A percentile compares a stretch with the other conserved stretches of the same genome.
Evolutionary conservation across 2,888 invertebrate genomes (phyloP).

Genomic region (Acanthopleura granulata): DNA sequence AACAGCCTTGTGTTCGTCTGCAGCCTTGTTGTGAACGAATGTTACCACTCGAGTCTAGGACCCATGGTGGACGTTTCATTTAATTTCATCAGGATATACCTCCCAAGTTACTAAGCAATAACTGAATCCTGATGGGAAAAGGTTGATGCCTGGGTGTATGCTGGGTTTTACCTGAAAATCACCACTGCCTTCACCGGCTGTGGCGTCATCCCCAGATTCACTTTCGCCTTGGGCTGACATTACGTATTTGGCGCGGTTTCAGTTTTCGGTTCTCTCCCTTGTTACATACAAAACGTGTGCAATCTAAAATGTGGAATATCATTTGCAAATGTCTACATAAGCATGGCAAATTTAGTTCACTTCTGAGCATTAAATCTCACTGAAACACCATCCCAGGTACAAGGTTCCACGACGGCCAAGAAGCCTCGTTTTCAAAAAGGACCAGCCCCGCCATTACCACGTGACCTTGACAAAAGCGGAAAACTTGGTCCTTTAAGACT

Average conservation of each 20-base stretch:
- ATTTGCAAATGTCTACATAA: not conserved
- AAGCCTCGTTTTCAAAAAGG: constrained; percentile 47
- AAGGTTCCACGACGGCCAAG: not conserved
- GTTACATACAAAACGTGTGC: not conserved
- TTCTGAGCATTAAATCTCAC: not conserved
- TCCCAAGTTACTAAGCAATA: too few species aligned
- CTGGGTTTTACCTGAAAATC: not conserved
- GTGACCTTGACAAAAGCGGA: not conserved
- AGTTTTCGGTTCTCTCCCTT: not conserved
- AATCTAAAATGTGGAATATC: not conserved
- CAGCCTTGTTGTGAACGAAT: too few species aligned
- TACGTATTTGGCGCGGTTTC: not conserved
- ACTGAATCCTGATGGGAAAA: too few species aligned
- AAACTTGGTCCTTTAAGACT: constrained; percentile 43
- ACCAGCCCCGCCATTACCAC: constrained; percentile 18
- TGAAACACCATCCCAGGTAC: not conserved
- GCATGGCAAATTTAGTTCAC: not conserved
- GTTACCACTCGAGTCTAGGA: too few species aligned
- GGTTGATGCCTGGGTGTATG: too few species aligned
- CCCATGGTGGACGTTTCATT: too few species aligned
- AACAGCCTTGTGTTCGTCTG: too few species aligned
- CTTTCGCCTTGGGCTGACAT: constrained; percentile 11
- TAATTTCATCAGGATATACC: too few species aligned
- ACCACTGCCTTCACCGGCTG: not conserved
- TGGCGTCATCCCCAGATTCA: not conserved